phyloP scores from a whole-genome alignment of 2,113 vertebrate species.

The Cairina moschata region DNA sequence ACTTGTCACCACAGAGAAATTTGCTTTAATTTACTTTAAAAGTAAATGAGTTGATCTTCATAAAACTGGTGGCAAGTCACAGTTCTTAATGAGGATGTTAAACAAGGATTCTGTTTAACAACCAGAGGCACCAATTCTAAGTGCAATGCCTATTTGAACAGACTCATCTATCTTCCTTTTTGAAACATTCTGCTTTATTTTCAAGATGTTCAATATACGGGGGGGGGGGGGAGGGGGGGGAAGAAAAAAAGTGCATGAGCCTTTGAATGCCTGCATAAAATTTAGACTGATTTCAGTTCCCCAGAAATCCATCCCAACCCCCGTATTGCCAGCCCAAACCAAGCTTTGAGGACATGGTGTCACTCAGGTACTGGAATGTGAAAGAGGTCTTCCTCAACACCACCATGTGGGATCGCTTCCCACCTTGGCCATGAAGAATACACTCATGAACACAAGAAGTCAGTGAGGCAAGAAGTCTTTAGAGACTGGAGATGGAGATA shows the following conservation, averaged over 20 bases:
- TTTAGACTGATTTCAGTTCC: neutral
- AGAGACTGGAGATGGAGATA: neutral
- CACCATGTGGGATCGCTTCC: neutral
- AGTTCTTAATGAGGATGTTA: constrained; percentile 75
- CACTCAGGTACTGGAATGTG: neutral
- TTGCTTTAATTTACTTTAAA: constrained; percentile 77
- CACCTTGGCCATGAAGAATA: neutral
- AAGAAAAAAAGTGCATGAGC: neutral
- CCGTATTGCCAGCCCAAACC: neutral
- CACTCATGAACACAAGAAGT: neutral
- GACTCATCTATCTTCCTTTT: neutral
- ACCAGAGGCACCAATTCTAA: constrained; percentile 48
- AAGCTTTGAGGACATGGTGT: neutral
- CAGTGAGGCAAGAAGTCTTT: neutral
- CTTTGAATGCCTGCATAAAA: constrained; percentile 17
- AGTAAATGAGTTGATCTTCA: constrained; percentile 78
- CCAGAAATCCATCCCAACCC: neutral
- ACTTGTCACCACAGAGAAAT: constrained; percentile 75
- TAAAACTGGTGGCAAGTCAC: constrained; percentile 64
- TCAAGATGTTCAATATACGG: constrained; percentile 7
- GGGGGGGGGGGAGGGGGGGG: neutral
- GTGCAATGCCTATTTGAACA: constrained; percentile 22
- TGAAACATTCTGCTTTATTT: constrained; percentile 27
- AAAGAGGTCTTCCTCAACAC: neutral
- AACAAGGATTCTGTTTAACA: constrained; percentile 73